Percentiles rank a stretch among this genome's conserved stretches.
Conservation (phyloP, 2,113 vertebrate species). For the Corythoichthys haematopterus region DNA sequence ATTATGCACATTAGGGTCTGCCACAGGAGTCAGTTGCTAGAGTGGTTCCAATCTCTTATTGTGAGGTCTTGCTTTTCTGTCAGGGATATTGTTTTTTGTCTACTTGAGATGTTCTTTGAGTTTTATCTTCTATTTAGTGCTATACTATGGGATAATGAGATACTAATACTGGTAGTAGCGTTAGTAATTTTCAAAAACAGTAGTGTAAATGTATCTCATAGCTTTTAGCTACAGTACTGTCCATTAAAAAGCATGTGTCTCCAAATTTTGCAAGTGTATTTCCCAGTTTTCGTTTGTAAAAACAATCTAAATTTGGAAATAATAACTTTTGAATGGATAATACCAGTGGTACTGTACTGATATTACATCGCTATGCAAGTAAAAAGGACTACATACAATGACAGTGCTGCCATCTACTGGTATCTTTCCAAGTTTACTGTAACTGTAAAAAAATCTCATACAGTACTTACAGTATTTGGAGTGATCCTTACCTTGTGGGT, state of each 20-base stretch:
- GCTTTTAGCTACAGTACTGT: neutral
- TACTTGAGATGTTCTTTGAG: neutral
- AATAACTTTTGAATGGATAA: no score
- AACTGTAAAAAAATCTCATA: neutral
- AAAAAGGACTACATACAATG: neutral
- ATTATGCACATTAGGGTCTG: neutral
- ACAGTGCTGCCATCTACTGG: conserved; percentile 56
- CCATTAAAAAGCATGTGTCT: no score
- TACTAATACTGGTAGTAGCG: neutral
- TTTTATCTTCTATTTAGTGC: neutral
- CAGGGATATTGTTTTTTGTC: neutral
- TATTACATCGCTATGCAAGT: neutral
- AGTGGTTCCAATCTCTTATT: neutral
- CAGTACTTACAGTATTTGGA: neutral
- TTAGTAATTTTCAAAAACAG: neutral
- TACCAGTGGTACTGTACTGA: no score
- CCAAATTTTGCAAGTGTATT: no score
- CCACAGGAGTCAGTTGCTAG: neutral
- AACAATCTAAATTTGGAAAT: no score
- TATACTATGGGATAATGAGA: neutral
- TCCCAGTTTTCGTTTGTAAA: no score
- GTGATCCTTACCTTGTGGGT: neutral
- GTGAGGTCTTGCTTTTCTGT: neutral
- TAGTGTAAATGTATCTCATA: neutral
- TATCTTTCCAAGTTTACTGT: neutral